These are phyloP conservation scores for Crypturellus undulatus DNA, from an alignment of 2,113 vertebrate genomes.

Conservation along the genomic window DNA sequence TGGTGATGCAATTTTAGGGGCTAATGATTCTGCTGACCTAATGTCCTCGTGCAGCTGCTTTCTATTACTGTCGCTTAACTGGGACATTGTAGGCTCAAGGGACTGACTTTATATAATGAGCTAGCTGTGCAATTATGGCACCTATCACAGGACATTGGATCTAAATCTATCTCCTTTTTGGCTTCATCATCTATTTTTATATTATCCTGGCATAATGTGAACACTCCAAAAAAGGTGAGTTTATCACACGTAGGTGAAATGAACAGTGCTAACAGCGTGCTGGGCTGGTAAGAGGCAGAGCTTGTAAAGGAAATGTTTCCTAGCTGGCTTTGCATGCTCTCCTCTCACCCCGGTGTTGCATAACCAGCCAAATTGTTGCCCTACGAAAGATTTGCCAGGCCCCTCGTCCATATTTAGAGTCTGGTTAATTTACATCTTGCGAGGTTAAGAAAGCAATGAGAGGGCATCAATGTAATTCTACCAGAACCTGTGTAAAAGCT, in stretches of 20 bases:
- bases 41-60: constrained; percentile 55
- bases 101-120: constrained; percentile 17
- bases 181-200: constrained; percentile 40
- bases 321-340: accelerated
- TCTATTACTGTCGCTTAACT: constrained; percentile 39
- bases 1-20: constrained; percentile 29
- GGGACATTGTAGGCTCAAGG: neutral
- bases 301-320: neutral
- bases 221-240: neutral
- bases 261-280: neutral
- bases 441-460: neutral
- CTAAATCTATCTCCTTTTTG: neutral
- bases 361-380: neutral
- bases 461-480: neutral
- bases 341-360: neutral
- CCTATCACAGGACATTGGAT: constrained; percentile 3
- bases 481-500: neutral
- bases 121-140: constrained; percentile 21
- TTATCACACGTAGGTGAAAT: neutral
- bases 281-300: neutral
- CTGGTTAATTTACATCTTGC: neutral
- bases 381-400: accelerated
- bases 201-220: neutral
- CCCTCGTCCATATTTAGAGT: neutral
- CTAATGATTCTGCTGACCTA: constrained; percentile 55